A percentile compares a stretch with the other conserved stretches of the same genome.
phyloP scores from a whole-genome alignment of 2,797 vertebrate species.

The Tapirus indicus region DNA sequence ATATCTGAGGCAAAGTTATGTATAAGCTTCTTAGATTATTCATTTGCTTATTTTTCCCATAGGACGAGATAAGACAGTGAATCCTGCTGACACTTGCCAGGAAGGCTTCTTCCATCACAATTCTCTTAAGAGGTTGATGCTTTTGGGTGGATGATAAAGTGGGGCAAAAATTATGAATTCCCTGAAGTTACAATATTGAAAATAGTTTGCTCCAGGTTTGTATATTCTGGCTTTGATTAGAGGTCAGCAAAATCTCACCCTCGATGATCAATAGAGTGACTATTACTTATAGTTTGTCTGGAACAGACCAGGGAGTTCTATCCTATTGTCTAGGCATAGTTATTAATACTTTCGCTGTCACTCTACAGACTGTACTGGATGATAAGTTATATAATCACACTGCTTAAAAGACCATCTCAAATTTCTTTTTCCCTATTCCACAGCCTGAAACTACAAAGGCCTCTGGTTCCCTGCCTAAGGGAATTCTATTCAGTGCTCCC shows the following conservation, averaged over 20 bases:
- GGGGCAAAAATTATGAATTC: neutral
- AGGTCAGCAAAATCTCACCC: neutral
- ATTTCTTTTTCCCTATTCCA: neutral
- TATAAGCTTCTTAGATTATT: neutral
- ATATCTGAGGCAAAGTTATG: neutral
- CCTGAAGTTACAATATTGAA: neutral
- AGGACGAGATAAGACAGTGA: neutral
- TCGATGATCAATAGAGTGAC: neutral
- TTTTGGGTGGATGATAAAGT: constrained; percentile 10
- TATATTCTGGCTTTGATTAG: neutral
- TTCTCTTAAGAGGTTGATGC: neutral
- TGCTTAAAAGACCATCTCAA: neutral
- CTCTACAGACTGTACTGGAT: neutral
- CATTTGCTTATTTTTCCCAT: constrained; percentile 35
- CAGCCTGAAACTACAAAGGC: neutral
- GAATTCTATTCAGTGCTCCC: neutral
- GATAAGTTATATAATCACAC: neutral
- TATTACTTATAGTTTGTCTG: neutral
- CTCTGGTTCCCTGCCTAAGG: neutral
- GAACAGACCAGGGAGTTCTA: neutral
- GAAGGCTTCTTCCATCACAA: neutral
- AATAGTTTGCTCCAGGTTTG: neutral
- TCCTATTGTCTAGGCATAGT: neutral
- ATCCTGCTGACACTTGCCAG: neutral
- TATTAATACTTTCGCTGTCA: neutral